These are phyloP conservation scores for Ornithoptera priamus DNA, from an alignment of 2,888 invertebrate genomes.

Conservation along the genomic window DNA sequence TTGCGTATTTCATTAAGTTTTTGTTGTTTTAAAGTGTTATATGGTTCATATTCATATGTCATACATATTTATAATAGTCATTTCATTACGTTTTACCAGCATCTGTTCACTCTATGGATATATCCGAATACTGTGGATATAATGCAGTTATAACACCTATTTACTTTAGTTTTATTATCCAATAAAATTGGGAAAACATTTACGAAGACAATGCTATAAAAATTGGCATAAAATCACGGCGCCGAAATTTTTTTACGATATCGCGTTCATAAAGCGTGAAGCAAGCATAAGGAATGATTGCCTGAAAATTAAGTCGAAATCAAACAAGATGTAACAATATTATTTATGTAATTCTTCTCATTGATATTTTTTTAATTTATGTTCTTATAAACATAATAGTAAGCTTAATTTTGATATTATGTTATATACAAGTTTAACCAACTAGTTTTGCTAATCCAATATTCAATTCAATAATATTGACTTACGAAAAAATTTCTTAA, in stretches of 20 bases:
- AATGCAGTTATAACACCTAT: constrained; percentile 51
- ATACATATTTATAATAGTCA: constrained; percentile 18
- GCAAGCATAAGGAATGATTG: constrained; percentile 51
- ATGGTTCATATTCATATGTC: constrained; percentile 13
- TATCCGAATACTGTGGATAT: constrained; percentile 30
- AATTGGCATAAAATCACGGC: constrained; percentile 73
- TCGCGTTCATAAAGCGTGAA: constrained; percentile 59
- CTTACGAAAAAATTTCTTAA: too few species aligned
- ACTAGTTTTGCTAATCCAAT: too few species aligned
- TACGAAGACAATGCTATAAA: constrained; percentile 75
- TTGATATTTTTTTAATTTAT: too few species aligned
- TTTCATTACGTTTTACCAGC: neutral
- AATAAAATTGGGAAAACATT: constrained; percentile 73
- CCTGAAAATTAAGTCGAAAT: constrained; percentile 47
- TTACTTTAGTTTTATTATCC: constrained; percentile 55
- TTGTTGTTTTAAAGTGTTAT: constrained; percentile 22
- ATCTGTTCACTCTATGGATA: constrained; percentile 9
- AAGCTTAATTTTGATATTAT: too few species aligned
- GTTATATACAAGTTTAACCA: too few species aligned
- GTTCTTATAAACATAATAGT: too few species aligned
- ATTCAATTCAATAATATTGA: too few species aligned
- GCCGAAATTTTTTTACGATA: constrained; percentile 67
- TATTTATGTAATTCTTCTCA: neutral
- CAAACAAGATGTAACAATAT: constrained; percentile 29
- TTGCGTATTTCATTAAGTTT: constrained; percentile 20